Percentiles rank a stretch among this genome's conserved stretches.
These are phyloP conservation scores for Dione vanillae DNA, from an alignment of 2,888 invertebrate species.

Conservation along the genomic window DNA sequence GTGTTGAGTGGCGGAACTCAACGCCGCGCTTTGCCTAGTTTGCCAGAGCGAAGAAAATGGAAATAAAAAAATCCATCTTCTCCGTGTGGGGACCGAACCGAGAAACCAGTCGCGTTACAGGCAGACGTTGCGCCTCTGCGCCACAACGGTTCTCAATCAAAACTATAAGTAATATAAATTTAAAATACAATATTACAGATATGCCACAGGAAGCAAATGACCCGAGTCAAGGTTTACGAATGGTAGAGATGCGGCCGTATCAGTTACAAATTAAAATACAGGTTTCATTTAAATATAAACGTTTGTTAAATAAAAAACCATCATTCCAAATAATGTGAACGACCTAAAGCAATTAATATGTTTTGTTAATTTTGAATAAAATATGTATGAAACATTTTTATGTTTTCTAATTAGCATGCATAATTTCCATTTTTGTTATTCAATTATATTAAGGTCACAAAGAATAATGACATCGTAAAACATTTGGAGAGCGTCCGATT, in stretches of 20 bases:
- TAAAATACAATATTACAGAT: constrained; percentile 9
- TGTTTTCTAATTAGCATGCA: not conserved
- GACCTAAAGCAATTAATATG: not conserved
- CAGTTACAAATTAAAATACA: not conserved
- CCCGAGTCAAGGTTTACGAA: constrained; percentile 38
- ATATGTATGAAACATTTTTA: not conserved
- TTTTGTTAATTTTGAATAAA: not conserved
- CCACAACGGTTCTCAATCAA: too few species aligned
- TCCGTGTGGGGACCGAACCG: too few species aligned
- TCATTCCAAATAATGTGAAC: constrained; percentile 1
- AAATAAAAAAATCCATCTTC: too few species aligned
- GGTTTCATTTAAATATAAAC: constrained; percentile 7
- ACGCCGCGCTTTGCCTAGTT: too few species aligned
- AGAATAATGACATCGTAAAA: too few species aligned
- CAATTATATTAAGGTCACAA: too few species aligned
- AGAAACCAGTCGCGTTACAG: too few species aligned
- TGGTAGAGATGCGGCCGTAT: constrained; percentile 10
- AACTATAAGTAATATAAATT: not conserved
- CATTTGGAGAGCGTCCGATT: too few species aligned
- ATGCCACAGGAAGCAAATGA: constrained; percentile 35
- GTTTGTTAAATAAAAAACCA: not conserved
- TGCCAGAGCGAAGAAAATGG: too few species aligned
- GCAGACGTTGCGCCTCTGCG: too few species aligned
- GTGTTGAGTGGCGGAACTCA: too few species aligned
- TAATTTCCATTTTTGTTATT: not conserved